These are phyloP conservation scores for Stegodyphus mimosarum DNA, from an alignment of 1,140 invertebrate genomes.

Conservation along the genomic window DNA sequence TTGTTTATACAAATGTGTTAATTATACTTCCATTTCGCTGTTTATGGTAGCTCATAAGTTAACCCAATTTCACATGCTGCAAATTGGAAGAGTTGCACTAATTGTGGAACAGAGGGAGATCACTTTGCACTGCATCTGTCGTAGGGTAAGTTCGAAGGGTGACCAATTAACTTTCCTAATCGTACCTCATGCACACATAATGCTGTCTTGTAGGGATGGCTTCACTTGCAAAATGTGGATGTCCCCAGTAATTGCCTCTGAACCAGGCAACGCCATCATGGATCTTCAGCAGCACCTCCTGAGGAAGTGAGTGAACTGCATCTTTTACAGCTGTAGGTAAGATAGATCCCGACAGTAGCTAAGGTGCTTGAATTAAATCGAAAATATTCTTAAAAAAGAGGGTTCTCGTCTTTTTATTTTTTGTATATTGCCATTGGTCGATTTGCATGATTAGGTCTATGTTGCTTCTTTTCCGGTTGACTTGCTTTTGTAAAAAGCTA, in stretches of 20 bases:
- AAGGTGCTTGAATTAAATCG: background rate
- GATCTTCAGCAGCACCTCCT: conserved; percentile 16
- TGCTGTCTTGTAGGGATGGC: conserved; percentile 53
- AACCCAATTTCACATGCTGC: too few relatives aligned
- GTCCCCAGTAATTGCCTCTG: conserved; percentile 31
- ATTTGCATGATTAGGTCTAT: background rate
- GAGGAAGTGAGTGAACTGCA: conserved; percentile 22
- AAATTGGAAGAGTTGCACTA: too few relatives aligned
- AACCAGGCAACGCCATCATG: conserved; percentile 25
- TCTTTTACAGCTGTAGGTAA: conserved; percentile 35
- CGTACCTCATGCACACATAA: conserved; percentile 52
- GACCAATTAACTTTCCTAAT: background rate
- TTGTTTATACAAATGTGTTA: too few relatives aligned
- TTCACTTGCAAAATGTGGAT: conserved; percentile 25
- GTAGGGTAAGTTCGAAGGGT: background rate
- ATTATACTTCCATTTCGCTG: too few relatives aligned
- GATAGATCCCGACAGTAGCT: conserved; percentile 28
- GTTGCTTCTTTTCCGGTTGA: too few relatives aligned
- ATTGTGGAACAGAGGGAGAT: too few relatives aligned
- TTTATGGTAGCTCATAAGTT: too few relatives aligned
- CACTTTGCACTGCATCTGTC: too few relatives aligned
- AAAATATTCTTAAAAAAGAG: background rate
- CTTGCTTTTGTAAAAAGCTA: too few relatives aligned
- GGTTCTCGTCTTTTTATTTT: too few relatives aligned
- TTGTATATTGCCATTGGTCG: background rate